Conservation (phyloP, 2,113 vertebrate species). For the Catagonus wagneri region DNA sequence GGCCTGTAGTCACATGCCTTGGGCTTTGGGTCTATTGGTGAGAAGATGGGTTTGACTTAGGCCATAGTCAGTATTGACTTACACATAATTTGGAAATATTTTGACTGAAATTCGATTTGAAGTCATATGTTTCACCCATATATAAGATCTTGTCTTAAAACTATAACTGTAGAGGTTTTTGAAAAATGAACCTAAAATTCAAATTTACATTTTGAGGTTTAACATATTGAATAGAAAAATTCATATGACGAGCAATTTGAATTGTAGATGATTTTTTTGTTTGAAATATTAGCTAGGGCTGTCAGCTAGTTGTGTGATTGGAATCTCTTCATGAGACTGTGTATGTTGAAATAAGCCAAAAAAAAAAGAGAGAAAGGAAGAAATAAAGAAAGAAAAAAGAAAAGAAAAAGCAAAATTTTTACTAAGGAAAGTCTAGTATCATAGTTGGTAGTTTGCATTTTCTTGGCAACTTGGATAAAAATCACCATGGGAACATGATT, state of each 20-base stretch:
- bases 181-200: neutral
- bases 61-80: neutral
- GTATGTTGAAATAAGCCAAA: neutral
- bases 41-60: constrained; percentile 16
- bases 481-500: neutral
- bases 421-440: neutral
- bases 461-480: constrained; percentile 32
- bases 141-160: neutral
- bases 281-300: neutral
- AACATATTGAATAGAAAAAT: neutral
- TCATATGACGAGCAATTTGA: neutral
- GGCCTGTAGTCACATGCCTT: neutral
- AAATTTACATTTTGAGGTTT: constrained; percentile 46
- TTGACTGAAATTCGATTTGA: constrained; percentile 42
- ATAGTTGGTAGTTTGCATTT: neutral
- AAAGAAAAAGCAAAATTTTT: constrained; percentile 9
- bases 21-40: neutral
- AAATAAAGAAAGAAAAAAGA: neutral
- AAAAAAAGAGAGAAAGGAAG: neutral
- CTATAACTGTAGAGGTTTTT: neutral
- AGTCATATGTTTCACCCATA: neutral
- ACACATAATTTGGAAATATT: constrained; percentile 25
- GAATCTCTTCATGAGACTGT: neutral
- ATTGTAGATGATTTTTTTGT: neutral
- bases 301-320: neutral